Conservation (phyloP, 2,113 vertebrate genomes). For the Platichthys flesus region DNA sequence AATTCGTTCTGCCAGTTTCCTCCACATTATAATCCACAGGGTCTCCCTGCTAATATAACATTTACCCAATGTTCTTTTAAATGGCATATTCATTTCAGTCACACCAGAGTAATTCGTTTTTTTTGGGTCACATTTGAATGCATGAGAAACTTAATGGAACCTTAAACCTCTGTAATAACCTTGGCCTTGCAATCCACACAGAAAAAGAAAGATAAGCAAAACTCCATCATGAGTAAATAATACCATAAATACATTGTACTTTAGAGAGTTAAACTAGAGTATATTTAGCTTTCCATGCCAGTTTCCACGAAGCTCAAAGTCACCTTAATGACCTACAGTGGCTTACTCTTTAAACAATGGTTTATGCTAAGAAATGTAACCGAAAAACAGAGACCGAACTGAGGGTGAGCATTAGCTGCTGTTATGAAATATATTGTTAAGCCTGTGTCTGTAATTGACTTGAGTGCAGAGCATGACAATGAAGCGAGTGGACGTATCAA, state of each 20-base stretch:
- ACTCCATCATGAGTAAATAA: constrained; percentile 50
- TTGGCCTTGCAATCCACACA: constrained; percentile 44
- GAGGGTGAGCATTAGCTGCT: not conserved
- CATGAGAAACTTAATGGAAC: constrained; percentile 25
- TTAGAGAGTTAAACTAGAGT: constrained; percentile 43
- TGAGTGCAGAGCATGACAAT: constrained; percentile 37
- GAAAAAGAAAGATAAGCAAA: constrained; percentile 53
- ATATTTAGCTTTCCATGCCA: constrained; percentile 64
- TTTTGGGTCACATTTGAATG: constrained; percentile 14
- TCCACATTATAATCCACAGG: not conserved
- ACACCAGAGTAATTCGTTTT: not conserved
- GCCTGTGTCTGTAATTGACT: constrained; percentile 12
- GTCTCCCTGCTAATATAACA: not conserved
- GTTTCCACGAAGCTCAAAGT: constrained; percentile 62
- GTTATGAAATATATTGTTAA: not conserved
- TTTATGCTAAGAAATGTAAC: constrained; percentile 1
- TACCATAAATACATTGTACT: constrained; percentile 52
- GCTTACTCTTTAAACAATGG: constrained; percentile 25
- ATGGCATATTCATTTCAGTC: not conserved
- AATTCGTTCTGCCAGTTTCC: constrained; percentile 14
- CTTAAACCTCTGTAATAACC: constrained; percentile 55
- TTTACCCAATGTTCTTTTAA: constrained; percentile 1
- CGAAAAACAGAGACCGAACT: not conserved
- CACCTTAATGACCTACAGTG: constrained; percentile 58
- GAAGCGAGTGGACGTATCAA: constrained; percentile 41